Evolutionary conservation across 2,113 vertebrate species (phyloP).

Genomic region (Murina feae): DNA sequence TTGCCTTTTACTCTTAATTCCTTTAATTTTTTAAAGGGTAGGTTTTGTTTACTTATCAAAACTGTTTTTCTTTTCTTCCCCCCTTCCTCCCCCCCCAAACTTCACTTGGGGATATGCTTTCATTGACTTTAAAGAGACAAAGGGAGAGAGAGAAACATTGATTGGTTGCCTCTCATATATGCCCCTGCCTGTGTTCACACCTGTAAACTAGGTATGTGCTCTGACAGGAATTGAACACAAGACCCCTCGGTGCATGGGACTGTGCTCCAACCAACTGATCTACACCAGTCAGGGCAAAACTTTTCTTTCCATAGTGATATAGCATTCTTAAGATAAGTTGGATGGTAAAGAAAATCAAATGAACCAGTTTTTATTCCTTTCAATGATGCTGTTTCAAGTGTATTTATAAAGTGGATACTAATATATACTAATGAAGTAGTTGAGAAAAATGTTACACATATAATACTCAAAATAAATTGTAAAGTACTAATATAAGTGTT

Average conservation of each 20-base stretch:
- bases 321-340: background rate
- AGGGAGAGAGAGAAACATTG: background rate
- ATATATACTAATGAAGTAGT: background rate
- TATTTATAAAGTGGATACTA: background rate
- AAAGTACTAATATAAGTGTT: background rate
- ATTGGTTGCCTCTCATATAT: background rate
- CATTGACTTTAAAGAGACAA: background rate
- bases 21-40: conserved; percentile 17
- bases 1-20: background rate
- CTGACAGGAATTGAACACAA: background rate
- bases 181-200: background rate
- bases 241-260: background rate
- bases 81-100: background rate
- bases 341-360: conserved; percentile 2
- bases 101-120: background rate
- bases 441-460: background rate
- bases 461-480: background rate
- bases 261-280: background rate
- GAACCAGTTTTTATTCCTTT: background rate
- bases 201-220: background rate
- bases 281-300: background rate
- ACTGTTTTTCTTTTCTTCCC: background rate
- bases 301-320: background rate
- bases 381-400: background rate
- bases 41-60: background rate